A percentile compares a stretch with the other conserved stretches of the same genome.
Conservation (phyloP, 2,888 invertebrate genomes). For the Ditula angustiorana region DNA sequence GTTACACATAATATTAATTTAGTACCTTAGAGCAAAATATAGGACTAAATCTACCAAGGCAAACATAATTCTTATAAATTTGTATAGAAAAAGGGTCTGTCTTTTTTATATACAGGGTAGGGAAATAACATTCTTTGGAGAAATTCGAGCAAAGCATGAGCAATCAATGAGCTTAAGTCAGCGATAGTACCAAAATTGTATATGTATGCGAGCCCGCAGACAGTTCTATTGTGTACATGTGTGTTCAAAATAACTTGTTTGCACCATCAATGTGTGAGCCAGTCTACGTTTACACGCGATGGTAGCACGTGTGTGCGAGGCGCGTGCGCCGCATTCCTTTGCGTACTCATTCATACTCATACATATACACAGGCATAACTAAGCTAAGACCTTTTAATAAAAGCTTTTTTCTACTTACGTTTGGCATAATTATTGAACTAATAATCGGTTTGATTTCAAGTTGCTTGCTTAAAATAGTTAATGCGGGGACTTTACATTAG, state of each 20-base stretch:
- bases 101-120: too few relatives aligned
- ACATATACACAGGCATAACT: conserved; percentile 54
- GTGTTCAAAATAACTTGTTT: conserved; percentile 68
- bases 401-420: not conserved
- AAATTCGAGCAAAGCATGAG: not conserved
- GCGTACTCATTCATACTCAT: conserved; percentile 77
- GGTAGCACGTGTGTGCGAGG: conserved; percentile 43
- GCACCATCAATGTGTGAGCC: conserved; percentile 55
- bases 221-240: conserved; percentile 46
- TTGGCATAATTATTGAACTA: not conserved
- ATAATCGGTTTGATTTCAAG: not conserved
- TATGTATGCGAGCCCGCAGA: conserved; percentile 56
- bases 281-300: conserved; percentile 46
- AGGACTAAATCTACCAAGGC: too few relatives aligned
- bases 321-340: conserved; percentile 80
- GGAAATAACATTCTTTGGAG: too few relatives aligned
- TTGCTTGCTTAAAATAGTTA: not conserved
- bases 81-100: too few relatives aligned
- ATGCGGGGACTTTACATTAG: too few relatives aligned
- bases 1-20: too few relatives aligned
- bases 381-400: conserved; percentile 7
- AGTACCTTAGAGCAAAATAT: too few relatives aligned
- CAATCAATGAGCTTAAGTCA: conserved; percentile 48
- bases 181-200: conserved; percentile 54
- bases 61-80: too few relatives aligned